Evolutionary conservation across 2,113 vertebrate species (phyloP), one percentile per base, ranked within the genome.

Genomic region (Oryzias melastigma): DNA sequence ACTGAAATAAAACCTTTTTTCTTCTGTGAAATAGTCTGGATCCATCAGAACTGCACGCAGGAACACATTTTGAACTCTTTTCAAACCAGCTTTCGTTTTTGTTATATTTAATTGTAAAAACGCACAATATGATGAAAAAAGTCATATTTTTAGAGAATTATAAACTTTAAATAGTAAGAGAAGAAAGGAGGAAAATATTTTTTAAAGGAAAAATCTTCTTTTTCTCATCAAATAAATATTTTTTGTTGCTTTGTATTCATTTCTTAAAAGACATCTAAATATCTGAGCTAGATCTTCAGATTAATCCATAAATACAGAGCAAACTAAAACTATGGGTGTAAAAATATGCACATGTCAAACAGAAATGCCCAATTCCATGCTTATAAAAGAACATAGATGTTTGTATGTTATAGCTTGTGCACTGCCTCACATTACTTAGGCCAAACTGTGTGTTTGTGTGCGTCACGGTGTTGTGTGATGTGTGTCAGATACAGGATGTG

Each of bases 401-500:
- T 5, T 10, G 55, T 35, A 44, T 47, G 42, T 71, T 17, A 48
- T 68, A 66, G 52, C 60, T 35, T 66, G 42, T 73, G 51, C 57
- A 50, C 15, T 52, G 68, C 68, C 74, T 75, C 47, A 20, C 52
- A 79, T 76, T 72, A 82, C 49, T 46, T 16, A 29, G 52, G 52
- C 47, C 48, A 43, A 2, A 7, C 42, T 5, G 19, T 58, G 54
- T 66, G 52, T 56, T 42, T 56, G 20, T 12, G 22, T 55, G 42
- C 41, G 62, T 56, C 35, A 22, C 42, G 40, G 4, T n/a, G 1
- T 29, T 54, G 55, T 69, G 59, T 57, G 55, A 75, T 71, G 71
- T 25, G 25, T 68, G 68, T 78, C 35, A 51, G 58, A 68, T 75
- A 64, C 73, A 86, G 62, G 69, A 80, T 54, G 68, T 64, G 77